Conservation (phyloP, 2,113 vertebrate genomes). For the Cervus canadensis region DNA sequence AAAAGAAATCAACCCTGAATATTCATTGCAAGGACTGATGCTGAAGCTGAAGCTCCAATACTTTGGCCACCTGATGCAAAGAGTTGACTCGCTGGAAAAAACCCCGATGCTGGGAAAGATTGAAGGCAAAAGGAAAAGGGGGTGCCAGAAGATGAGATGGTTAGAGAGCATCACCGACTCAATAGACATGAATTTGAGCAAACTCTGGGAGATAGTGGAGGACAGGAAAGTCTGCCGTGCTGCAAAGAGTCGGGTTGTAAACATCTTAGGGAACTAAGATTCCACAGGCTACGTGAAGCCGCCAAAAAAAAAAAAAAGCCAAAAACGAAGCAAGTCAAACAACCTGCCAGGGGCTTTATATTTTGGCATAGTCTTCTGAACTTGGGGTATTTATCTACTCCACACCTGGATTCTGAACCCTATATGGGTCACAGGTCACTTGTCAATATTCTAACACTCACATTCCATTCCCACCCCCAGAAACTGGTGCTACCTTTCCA, state of each 20-base stretch:
- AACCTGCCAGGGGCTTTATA: background rate
- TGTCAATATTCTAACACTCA: background rate
- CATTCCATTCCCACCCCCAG: background rate
- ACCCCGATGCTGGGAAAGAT: background rate
- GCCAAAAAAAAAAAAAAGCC: background rate
- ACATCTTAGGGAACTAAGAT: background rate
- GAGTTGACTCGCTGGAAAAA: background rate
- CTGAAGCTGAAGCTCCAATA: background rate
- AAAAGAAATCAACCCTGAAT: background rate
- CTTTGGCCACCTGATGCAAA: background rate
- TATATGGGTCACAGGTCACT: background rate
- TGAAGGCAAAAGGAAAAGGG: background rate
- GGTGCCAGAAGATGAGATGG: background rate
- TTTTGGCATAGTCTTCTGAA: slow-evolving; percentile 4
- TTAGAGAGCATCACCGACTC: background rate
- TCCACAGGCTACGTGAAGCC: fast-evolving
- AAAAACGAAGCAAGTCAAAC: background rate
- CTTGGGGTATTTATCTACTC: background rate
- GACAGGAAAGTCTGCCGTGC: background rate
- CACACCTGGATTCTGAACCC: background rate
- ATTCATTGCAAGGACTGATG: background rate
- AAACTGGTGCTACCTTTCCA: slow-evolving; percentile 92
- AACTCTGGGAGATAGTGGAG: background rate
- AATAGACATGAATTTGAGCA: background rate
- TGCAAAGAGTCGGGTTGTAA: background rate